Evolutionary conservation across 2,113 vertebrate species (phyloP).

Genomic region (Trochalopteron elliotii): DNA sequence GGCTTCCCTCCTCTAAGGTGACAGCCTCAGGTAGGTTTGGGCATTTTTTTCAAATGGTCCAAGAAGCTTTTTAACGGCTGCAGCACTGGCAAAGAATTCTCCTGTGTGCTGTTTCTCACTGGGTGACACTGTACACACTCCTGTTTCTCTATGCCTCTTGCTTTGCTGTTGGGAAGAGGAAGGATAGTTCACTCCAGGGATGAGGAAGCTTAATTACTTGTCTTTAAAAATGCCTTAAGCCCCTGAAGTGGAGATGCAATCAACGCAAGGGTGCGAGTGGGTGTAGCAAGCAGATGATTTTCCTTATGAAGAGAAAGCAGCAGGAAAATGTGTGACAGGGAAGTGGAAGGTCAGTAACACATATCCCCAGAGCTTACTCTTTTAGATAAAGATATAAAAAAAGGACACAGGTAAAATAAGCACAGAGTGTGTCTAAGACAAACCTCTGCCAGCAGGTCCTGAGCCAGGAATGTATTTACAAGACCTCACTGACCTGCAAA

Average conservation of each 20-base stretch:
- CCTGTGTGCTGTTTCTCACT: neutral
- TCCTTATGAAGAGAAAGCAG: neutral
- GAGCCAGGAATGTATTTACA: neutral
- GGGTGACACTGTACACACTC: rapidly evolving
- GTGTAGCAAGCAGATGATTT: rapidly evolving
- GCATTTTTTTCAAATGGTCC: neutral
- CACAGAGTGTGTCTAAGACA: neutral
- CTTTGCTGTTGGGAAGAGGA: neutral
- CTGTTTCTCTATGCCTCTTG: neutral
- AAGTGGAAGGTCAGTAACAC: neutral
- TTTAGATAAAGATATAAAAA: neutral
- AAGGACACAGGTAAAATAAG: neutral
- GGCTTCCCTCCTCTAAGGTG: neutral
- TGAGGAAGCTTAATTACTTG: neutral
- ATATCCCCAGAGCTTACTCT: neutral
- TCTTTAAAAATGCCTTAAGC: neutral
- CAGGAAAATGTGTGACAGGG: neutral
- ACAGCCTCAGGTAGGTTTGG: neutral
- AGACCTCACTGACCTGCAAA: neutral
- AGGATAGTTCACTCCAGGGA: neutral
- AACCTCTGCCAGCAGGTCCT: neutral
- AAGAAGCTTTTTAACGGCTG: neutral
- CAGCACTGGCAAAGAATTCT: neutral
- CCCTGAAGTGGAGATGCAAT: neutral
- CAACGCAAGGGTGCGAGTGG: rapidly evolving